Conservation (phyloP, 2,888 invertebrate genomes). For the Pseudococcus viburni region DNA sequence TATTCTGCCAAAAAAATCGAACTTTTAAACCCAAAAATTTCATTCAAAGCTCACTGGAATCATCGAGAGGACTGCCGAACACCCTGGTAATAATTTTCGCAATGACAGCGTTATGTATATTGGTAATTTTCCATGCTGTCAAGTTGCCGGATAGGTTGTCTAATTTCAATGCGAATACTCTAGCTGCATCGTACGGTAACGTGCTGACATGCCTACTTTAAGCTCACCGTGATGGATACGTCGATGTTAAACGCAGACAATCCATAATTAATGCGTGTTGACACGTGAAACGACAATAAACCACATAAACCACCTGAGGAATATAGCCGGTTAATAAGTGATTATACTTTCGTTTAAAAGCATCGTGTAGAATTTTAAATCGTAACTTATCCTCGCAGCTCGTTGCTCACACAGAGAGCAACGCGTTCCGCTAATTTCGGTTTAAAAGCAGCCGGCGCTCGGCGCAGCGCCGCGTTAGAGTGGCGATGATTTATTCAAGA, state of each 20-base stretch:
- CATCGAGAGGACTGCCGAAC: not conserved
- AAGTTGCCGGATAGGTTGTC: slow-evolving; percentile 30
- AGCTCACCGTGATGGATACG: slow-evolving; percentile 26
- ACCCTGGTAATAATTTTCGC: not conserved
- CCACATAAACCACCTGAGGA: slow-evolving; percentile 52
- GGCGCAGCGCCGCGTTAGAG: not conserved
- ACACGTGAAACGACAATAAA: slow-evolving; percentile 42
- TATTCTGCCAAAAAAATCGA: no score
- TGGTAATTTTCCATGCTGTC: slow-evolving; percentile 25
- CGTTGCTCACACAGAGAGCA: no score
- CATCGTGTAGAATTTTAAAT: slow-evolving; percentile 30
- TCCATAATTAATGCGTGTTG: slow-evolving; percentile 55
- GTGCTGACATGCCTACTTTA: not conserved
- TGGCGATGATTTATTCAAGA: slow-evolving; percentile 47
- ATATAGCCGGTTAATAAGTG: slow-evolving; percentile 36
- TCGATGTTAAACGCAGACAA: slow-evolving; percentile 39
- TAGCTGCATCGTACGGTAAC: not conserved
- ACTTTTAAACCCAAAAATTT: no score
- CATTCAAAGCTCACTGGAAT: no score
- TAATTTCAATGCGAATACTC: slow-evolving; percentile 10
- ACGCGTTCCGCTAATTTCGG: not conserved
- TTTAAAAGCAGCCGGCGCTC: not conserved
- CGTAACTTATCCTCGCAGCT: not conserved
- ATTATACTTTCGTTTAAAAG: slow-evolving; percentile 47
- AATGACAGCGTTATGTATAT: not conserved